A percentile compares a stretch with the other conserved stretches of the same genome.
Evolutionary conservation across 2,888 invertebrate genomes (phyloP).

Genomic region (Eristalis intricaria): DNA sequence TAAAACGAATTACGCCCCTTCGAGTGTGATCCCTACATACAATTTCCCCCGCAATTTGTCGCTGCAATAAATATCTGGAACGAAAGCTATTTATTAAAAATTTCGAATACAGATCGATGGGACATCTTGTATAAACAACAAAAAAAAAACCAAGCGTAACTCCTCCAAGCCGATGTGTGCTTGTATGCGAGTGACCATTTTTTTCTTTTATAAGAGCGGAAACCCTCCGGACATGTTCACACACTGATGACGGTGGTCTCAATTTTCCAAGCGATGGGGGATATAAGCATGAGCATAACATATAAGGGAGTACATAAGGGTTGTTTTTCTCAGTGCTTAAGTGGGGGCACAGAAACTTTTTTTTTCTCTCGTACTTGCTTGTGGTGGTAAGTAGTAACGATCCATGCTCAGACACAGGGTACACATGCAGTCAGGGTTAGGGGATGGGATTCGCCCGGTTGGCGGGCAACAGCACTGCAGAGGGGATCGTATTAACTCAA

Average conservation of each 20-base stretch:
- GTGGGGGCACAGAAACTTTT: conserved; percentile 12
- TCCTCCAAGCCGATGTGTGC: not conserved
- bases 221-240: not conserved
- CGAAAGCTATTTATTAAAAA: not conserved
- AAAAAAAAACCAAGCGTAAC: not conserved
- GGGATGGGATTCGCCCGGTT: not conserved
- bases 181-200: not conserved
- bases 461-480: not conserved
- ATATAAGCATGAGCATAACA: conserved; percentile 8
- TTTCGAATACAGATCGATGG: not conserved
- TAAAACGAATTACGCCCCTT: too few species aligned
- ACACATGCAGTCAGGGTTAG: not conserved
- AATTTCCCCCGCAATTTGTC: too few species aligned
- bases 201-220: not conserved
- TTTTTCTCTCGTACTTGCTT: conserved; percentile 17
- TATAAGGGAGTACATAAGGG: conserved; percentile 25
- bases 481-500: not conserved
- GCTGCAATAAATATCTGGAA: not conserved
- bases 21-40: too few species aligned
- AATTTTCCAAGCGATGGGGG: conserved; percentile 1
- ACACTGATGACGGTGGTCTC: not conserved
- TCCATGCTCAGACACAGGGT: not conserved
- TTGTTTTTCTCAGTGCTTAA: conserved; percentile 5
- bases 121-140: not conserved
- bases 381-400: not conserved